A percentile compares a stretch with the other conserved stretches of the same genome.
Evolutionary conservation across 2,113 vertebrate genomes (phyloP).

Genomic region (Poeciliopsis retropinna): DNA sequence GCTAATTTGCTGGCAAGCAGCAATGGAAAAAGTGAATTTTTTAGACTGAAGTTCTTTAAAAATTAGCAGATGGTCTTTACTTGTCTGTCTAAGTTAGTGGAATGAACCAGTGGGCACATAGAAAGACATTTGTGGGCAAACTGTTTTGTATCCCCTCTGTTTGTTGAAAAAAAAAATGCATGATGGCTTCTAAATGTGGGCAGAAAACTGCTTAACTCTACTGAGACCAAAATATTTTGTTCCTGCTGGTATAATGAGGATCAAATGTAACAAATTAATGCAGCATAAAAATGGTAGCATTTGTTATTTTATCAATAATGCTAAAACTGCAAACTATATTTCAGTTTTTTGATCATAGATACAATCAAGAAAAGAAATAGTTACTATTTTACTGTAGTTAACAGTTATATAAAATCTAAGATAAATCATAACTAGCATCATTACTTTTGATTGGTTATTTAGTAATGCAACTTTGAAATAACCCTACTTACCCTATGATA

Average conservation of each 20-base stretch:
- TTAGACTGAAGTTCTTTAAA: conserved; percentile 52
- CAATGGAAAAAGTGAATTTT: conserved; percentile 70
- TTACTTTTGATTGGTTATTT: conserved; percentile 29
- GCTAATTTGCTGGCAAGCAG: conserved; percentile 67
- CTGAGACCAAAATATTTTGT: conserved; percentile 69
- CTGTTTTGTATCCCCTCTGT: conserved; percentile 76
- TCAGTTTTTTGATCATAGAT: not conserved
- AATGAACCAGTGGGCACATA: conserved; percentile 72
- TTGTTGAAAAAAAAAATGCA: conserved; percentile 63
- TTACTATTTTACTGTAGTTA: conserved; percentile 5
- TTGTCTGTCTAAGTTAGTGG: conserved; percentile 71
- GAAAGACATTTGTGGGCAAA: conserved; percentile 76
- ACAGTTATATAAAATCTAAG: conserved; percentile 13
- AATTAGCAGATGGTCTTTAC: conserved; percentile 80
- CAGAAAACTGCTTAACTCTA: conserved; percentile 59
- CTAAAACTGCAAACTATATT: not conserved
- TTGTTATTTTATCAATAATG: too few relatives aligned
- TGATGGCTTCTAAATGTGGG: conserved; percentile 69
- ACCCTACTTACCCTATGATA: conserved; percentile 11
- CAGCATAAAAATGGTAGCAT: conserved; percentile 1
- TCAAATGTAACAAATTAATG: conserved; percentile 67
- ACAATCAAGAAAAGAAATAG: not conserved
- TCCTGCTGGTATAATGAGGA: conserved; percentile 68
- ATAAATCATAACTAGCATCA: conserved; percentile 36
- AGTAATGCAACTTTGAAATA: not conserved